phyloP scores from a whole-genome alignment of 2,113 vertebrate genomes.

The Physeter macrocephalus region DNA sequence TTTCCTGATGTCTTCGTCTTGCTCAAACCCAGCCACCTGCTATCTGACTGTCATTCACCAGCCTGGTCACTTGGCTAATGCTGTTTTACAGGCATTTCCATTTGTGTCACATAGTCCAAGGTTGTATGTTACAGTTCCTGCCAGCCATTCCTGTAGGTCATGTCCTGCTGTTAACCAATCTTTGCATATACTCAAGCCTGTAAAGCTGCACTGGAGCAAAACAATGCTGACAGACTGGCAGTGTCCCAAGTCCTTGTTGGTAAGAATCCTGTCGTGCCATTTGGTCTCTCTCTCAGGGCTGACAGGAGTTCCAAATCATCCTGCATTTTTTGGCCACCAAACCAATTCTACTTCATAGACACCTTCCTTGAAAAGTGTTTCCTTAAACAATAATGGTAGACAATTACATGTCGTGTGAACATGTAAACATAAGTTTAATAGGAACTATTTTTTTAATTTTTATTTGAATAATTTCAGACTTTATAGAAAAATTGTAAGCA shows the following conservation, averaged over 20 bases:
- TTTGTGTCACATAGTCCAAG: not conserved
- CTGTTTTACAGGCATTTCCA: conserved; percentile 16
- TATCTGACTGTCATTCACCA: not conserved
- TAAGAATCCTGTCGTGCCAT: not conserved
- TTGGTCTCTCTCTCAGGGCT: conserved; percentile 38
- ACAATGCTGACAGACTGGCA: conserved; percentile 40
- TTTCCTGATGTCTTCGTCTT: conserved; percentile 20
- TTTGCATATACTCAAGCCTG: not conserved
- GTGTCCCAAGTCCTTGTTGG: not conserved
- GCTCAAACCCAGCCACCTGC: not conserved
- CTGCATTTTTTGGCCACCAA: not conserved
- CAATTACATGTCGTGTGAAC: not conserved
- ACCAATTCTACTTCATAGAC: not conserved
- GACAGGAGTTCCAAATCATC: not conserved
- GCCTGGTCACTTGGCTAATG: not conserved
- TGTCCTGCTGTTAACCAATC: not conserved
- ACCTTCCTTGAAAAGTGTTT: not conserved
- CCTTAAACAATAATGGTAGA: not conserved
- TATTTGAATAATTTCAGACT: not conserved
- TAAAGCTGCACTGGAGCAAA: not conserved
- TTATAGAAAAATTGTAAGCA: not conserved
- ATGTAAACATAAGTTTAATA: not conserved
- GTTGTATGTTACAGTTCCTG: not conserved
- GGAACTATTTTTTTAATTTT: not conserved
- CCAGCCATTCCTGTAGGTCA: not conserved